phyloP scores from a whole-genome alignment of 2,797 vertebrate genomes.

The Takifugu rubripes region DNA sequence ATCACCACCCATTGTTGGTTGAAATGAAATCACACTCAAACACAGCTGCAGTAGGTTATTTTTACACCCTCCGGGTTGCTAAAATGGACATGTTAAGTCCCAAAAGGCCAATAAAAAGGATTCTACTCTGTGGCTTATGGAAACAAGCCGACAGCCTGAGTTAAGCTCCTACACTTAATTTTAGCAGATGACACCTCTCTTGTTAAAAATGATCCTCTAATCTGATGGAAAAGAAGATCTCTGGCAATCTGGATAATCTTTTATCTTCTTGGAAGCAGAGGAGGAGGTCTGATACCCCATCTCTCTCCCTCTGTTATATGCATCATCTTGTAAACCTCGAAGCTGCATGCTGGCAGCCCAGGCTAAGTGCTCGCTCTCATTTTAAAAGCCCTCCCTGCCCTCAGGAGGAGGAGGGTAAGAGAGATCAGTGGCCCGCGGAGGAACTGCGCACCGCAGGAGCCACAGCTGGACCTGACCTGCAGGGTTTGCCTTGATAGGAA shows the following conservation, averaged over 20 bases:
- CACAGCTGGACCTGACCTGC: constrained; percentile 50
- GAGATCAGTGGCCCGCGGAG: constrained; percentile 56
- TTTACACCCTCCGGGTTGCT: constrained; percentile 27
- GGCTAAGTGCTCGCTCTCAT: constrained; percentile 51
- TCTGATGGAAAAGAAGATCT: constrained; percentile 53
- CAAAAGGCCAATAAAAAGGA: constrained; percentile 36
- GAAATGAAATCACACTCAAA: not conserved
- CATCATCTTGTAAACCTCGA: constrained; percentile 34
- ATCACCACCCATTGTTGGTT: no score
- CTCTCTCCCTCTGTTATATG: not conserved
- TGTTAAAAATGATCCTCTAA: constrained; percentile 52
- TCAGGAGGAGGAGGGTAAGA: constrained; percentile 36
- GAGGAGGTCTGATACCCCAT: not conserved
- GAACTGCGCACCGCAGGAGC: constrained; percentile 47
- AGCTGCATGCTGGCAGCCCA: constrained; percentile 42
- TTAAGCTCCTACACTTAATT: constrained; percentile 67
- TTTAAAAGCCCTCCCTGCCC: constrained; percentile 43
- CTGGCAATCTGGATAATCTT: constrained; percentile 64
- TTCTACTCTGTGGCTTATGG: constrained; percentile 46
- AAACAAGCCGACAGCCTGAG: constrained; percentile 55
- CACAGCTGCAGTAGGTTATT: constrained; percentile 10
- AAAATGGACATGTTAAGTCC: constrained; percentile 40
- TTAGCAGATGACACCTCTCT: constrained; percentile 53
- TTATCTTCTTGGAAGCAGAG: constrained; percentile 50
- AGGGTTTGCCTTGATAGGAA: constrained; percentile 28